A percentile compares a stretch with the other conserved stretches of the same genome.
phyloP scores from a whole-genome alignment of 2,797 vertebrate species.

The Salmo trutta region DNA sequence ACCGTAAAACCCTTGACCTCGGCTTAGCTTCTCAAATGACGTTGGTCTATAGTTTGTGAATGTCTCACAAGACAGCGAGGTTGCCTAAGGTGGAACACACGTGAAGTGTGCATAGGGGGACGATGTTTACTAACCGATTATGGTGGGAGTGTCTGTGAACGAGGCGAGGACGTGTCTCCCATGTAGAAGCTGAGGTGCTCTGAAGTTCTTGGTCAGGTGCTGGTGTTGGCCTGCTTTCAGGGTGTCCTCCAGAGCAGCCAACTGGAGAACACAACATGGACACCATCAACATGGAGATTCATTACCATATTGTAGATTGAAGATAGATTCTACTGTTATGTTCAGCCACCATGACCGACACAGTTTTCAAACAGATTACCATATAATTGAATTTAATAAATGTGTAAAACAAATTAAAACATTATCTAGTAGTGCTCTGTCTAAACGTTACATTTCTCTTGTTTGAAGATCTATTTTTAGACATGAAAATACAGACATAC shows the following conservation, averaged over 20 bases:
- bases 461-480: neutral
- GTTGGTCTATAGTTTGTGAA: neutral
- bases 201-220: conserved; percentile 69
- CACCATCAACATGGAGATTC: neutral
- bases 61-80: neutral
- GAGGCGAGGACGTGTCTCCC: conserved; percentile 52
- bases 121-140: neutral
- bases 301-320: neutral
- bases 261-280: conserved; percentile 45
- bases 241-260: conserved; percentile 61
- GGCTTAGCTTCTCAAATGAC: neutral
- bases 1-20: conserved; percentile 7
- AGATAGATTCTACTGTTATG: neutral
- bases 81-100: neutral
- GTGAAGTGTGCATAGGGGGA: neutral
- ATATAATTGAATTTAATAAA: neutral
- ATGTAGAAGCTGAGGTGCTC: conserved; percentile 59
- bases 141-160: conserved; percentile 20
- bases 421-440: neutral
- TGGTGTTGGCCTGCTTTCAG: conserved; percentile 44
- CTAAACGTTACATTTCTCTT: neutral
- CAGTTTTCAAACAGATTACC: neutral
- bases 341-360: neutral
- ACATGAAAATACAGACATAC: neutral
- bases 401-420: neutral